Percentiles rank a stretch among this genome's conserved stretches.
These are phyloP conservation scores for Cistogaster globosa DNA, from an alignment of 2,888 invertebrate genomes.

Conservation along the genomic window DNA sequence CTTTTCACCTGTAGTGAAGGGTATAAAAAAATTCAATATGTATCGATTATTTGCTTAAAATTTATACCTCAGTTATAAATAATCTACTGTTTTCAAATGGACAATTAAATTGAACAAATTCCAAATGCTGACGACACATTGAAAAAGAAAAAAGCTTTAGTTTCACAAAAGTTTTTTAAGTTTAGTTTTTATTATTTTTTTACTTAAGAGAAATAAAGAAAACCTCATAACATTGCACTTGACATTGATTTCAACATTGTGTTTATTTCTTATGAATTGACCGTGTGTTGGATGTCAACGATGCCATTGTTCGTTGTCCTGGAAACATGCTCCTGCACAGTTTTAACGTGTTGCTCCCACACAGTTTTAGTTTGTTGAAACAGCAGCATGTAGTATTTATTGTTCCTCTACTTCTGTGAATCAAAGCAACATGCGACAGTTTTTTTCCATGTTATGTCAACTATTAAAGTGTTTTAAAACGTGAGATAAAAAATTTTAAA, in stretches of 20 bases:
- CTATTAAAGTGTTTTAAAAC: slow-evolving; percentile 14
- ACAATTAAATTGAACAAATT: too few relatives aligned
- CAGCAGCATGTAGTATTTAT: background rate
- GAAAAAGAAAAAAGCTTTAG: too few relatives aligned
- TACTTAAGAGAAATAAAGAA: background rate
- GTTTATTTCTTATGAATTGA: slow-evolving; percentile 1
- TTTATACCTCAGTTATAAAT: too few relatives aligned
- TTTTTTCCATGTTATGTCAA: slow-evolving; percentile 19
- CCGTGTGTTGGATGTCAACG: slow-evolving; percentile 3
- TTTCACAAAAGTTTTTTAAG: background rate
- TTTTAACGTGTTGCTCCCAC: background rate
- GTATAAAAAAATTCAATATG: too few relatives aligned
- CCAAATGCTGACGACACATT: too few relatives aligned
- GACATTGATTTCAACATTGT: slow-evolving; percentile 33
- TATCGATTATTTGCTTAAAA: too few relatives aligned
- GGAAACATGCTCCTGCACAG: slow-evolving; percentile 25
- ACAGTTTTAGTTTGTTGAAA: background rate
- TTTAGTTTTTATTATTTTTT: background rate
- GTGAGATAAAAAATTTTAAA: slow-evolving; percentile 24
- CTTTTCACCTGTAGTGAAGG: too few relatives aligned
- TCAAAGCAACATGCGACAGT: too few relatives aligned
- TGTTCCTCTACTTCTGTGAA: too few relatives aligned
- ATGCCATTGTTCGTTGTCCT: background rate
- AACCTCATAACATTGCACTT: slow-evolving; percentile 40
- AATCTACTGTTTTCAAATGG: too few relatives aligned